A percentile compares a stretch with the other conserved stretches of the same genome.
phyloP scores from a whole-genome alignment of 2,113 vertebrate species.

The Microcebus ravelobensis region DNA sequence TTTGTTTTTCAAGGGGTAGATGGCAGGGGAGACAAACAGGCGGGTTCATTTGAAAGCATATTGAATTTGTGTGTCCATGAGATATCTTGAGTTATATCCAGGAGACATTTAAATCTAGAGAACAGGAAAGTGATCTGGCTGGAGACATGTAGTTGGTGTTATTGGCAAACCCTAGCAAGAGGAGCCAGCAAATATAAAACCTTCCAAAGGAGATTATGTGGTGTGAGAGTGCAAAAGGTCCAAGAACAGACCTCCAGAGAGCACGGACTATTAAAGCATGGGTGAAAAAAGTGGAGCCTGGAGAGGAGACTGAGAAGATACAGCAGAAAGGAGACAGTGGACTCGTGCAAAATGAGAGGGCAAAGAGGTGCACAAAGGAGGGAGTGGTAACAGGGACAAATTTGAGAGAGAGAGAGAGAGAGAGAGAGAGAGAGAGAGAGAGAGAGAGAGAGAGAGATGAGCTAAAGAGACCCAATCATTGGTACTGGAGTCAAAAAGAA shows the following conservation, averaged over 20 bases:
- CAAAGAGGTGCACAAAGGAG: neutral
- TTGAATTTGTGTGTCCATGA: neutral
- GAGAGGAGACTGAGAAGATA: neutral
- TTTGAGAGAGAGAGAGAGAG: neutral
- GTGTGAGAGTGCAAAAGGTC: neutral
- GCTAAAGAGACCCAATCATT: neutral
- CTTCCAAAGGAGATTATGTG: neutral
- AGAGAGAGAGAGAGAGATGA: neutral
- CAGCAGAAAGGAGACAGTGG: neutral
- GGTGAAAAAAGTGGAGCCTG: neutral
- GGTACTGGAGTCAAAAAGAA: neutral
- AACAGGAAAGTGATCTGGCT: neutral
- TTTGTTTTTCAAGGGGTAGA: neutral
- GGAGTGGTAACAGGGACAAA: neutral
- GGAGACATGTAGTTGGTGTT: neutral
- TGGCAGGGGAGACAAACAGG: neutral
- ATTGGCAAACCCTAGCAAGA: neutral
- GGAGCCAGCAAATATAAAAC: neutral
- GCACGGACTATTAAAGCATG: neutral
- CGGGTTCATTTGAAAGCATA: conserved; percentile 11
- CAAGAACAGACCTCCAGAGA: neutral
- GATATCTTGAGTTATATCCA: neutral
- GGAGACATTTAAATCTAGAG: neutral
- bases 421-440: neutral
- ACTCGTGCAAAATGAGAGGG: neutral